Base-by-base conservation (phyloP, 1,140 invertebrate genomes). In the Pogonomyrmex barbatus region DNA sequence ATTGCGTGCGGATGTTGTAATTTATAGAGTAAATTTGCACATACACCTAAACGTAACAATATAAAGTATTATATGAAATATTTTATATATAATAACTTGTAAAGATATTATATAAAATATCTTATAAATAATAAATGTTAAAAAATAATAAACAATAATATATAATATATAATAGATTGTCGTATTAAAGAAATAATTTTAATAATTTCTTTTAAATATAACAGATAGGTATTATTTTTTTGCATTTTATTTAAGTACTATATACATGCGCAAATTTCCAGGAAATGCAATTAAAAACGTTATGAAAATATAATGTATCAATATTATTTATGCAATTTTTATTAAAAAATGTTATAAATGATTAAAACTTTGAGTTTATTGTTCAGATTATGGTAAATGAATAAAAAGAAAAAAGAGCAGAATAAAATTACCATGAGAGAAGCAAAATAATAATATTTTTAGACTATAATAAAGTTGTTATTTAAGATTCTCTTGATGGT, bases 321-420 rank as follows among this genome's bases (percentile, higher is more conserved):
- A 5, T 36, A 63, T 8, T 42, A 24, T 65, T 65, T 36, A 33
- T 62, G 4, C 12, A 62, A 62, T 63, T 63, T 63, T 63, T 39
- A 39, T 63, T 63, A 39, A 63, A 63, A 24, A 39, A 17, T 6
- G n/a, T 17, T 39, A 63, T 39, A 63, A 39, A 63, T 39, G 12
- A 63, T 63, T 63, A 39, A 63, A 63, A 3, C 33, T 39, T 63
- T 63, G 62, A 65, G 17, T 42, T 65, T 42, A 65, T 65, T 65
- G 63, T 39, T 42, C 2, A 65, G 17, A 42, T 65, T 63, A 8
- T 17, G 1, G 42, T 17, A 42, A 65, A 65, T 42, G 0, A 42
- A 42, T 8, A 65, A 24, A 24, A 24, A 45, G 14, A 9, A n/a
- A 9, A n/a, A 39, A 39, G 8, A 65, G 17, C 3, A 65, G 24